Conservation (phyloP, 30 jellyfish, hydroid and myxozoan species). For the Aurelia aurita complex sp. Pacific region DNA sequence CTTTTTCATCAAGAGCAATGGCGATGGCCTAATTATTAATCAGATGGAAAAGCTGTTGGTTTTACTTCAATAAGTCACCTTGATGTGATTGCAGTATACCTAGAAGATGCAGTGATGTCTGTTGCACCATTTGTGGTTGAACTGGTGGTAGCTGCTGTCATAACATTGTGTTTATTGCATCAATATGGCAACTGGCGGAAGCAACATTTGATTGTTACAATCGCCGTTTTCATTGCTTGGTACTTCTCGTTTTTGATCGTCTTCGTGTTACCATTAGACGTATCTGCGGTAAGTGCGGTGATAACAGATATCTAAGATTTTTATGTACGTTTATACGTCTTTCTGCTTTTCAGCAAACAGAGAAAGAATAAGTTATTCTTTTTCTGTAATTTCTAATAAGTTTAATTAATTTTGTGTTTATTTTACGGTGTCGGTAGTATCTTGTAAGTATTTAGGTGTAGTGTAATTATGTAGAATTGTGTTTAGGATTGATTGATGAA, state of each 20-base stretch:
- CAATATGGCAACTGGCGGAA: conserved; percentile 98
- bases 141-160: conserved; percentile 83
- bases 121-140: conserved; percentile 95
- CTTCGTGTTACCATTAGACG: conserved; percentile 95
- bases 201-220: conserved; percentile 92
- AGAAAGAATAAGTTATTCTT: too few relatives aligned
- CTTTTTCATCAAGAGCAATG: too few relatives aligned
- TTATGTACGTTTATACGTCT: background rate
- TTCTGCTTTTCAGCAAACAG: background rate
- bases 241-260: conserved; percentile 91
- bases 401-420: too few relatives aligned
- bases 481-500: too few relatives aligned
- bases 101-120: conserved; percentile 58
- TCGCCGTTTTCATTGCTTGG: conserved; percentile 97
- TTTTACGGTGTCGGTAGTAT: too few relatives aligned
- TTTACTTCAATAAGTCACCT: too few relatives aligned
- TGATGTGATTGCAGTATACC: too few relatives aligned
- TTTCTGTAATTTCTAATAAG: too few relatives aligned
- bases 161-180: conserved; percentile 83
- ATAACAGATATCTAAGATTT: background rate
- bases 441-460: too few relatives aligned
- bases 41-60: too few relatives aligned
- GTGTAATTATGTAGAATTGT: too few relatives aligned
- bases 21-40: too few relatives aligned
- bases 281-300: conserved; percentile 73